Conservation (phyloP, 2,888 invertebrate genomes). For the Noctua janthe region DNA sequence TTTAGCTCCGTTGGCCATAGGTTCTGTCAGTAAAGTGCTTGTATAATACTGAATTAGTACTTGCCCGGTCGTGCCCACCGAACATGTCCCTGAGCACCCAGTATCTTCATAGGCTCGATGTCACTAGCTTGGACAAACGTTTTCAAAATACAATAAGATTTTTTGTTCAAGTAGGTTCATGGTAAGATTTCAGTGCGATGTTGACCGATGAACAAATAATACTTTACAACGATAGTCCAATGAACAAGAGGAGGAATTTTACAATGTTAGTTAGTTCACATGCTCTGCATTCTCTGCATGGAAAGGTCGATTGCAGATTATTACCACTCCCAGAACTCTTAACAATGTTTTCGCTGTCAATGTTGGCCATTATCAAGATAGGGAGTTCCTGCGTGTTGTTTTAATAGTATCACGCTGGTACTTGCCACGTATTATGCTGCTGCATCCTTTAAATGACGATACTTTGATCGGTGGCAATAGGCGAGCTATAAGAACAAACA, state of each 20-base stretch:
- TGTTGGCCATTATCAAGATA: background rate
- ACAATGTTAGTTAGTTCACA: background rate
- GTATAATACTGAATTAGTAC: background rate
- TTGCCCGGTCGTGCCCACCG: background rate
- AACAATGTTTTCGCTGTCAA: background rate
- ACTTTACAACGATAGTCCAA: background rate
- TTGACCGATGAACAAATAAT: background rate
- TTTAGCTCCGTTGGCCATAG: background rate
- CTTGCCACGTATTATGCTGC: slow-evolving; percentile 2
- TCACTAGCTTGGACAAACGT: background rate
- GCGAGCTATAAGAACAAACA: background rate
- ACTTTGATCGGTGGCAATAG: background rate
- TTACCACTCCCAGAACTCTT: background rate
- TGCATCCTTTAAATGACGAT: background rate
- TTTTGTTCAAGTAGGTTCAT: background rate
- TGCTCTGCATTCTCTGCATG: background rate
- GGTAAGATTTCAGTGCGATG: background rate
- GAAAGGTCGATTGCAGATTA: background rate
- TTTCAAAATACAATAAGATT: background rate
- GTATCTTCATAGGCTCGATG: background rate
- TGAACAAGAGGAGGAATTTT: background rate
- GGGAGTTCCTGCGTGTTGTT: background rate
- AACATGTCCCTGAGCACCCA: background rate
- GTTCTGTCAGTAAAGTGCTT: background rate
- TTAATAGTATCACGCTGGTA: background rate